These are phyloP conservation scores for Onychostoma macrolepis DNA, from an alignment of 2,113 vertebrate genomes.

Conservation along the genomic window DNA sequence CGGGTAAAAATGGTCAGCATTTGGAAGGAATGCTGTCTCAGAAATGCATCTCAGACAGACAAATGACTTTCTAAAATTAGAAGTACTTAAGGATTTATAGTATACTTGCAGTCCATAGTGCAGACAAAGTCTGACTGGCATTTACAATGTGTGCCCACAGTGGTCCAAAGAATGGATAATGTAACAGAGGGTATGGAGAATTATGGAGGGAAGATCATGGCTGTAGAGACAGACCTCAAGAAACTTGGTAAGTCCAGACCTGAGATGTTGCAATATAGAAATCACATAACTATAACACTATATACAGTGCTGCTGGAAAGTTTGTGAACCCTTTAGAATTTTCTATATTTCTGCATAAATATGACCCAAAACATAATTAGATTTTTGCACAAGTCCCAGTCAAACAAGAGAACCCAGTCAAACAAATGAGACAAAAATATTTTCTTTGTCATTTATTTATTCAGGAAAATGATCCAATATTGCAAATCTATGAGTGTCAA, in stretches of 20 bases:
- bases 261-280: background rate
- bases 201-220: constrained; percentile 87
- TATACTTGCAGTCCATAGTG: background rate
- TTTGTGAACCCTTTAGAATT: too few species aligned
- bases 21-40: background rate
- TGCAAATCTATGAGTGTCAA: too few species aligned
- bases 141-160: constrained; percentile 69
- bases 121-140: background rate
- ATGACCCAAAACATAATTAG: too few species aligned
- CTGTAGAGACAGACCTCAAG: constrained; percentile 89
- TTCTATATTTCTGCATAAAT: too few species aligned
- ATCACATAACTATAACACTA: background rate
- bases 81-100: background rate
- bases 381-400: too few species aligned
- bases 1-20: background rate
- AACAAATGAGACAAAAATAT: too few species aligned
- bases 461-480: too few species aligned
- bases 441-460: too few species aligned
- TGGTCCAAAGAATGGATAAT: constrained; percentile 95
- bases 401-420: too few species aligned
- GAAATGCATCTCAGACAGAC: background rate
- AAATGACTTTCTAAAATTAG: background rate
- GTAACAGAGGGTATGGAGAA: constrained; percentile 92
- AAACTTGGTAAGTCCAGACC: constrained; percentile 84
- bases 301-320: too few species aligned